These are phyloP conservation scores for Sakesphorus luctuosus DNA, from an alignment of 2,113 vertebrate species.

Conservation along the genomic window DNA sequence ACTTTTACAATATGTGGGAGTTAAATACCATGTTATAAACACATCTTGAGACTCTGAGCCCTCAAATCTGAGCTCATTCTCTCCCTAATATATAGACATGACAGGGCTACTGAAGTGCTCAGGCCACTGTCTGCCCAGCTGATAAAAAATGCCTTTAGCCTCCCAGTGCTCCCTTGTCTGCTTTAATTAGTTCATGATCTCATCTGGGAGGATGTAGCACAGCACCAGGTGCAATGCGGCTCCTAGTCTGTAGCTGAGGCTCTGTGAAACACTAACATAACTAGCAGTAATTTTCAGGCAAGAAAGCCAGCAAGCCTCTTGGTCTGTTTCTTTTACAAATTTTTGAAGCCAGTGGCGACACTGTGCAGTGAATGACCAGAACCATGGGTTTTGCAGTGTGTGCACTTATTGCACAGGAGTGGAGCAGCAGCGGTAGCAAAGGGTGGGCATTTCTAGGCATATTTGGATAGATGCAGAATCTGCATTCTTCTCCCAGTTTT, in stretches of 20 bases:
- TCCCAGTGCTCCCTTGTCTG: background rate
- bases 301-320: background rate
- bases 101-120: background rate
- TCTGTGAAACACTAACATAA: background rate
- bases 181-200: background rate
- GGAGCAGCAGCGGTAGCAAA: fast-evolving
- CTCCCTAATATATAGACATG: background rate
- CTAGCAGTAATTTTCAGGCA: background rate
- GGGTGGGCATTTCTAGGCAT: background rate
- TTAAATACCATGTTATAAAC: background rate
- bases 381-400: background rate
- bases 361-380: background rate
- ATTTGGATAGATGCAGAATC: background rate
- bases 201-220: background rate
- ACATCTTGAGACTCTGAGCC: background rate
- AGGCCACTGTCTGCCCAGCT: background rate
- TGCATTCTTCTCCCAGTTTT: background rate
- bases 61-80: background rate
- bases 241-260: background rate
- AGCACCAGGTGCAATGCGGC: background rate
- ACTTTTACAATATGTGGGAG: background rate
- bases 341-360: background rate
- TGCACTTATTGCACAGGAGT: fast-evolving
- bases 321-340: background rate
- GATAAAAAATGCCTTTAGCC: background rate